Conservation (phyloP, 2,888 invertebrate species). For the Liopterus haemorrhoidalis region DNA sequence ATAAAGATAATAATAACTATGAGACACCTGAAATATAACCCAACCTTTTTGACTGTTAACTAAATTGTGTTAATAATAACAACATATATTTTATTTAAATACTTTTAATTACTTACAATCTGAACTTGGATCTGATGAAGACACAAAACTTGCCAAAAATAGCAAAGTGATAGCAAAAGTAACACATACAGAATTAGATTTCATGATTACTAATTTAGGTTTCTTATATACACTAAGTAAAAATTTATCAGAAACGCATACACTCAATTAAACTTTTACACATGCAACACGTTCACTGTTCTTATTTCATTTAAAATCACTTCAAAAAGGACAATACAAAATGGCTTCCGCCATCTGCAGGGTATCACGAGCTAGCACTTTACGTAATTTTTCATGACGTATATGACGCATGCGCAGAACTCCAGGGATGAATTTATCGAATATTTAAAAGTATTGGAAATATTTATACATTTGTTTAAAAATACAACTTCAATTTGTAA, state of each 20-base stretch:
- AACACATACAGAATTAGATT: slow-evolving; percentile 41
- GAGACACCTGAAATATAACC: too few relatives aligned
- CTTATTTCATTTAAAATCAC: slow-evolving; percentile 36
- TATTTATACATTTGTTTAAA: too few relatives aligned
- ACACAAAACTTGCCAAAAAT: slow-evolving; percentile 38
- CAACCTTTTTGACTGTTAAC: too few relatives aligned
- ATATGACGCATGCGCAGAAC: slow-evolving; percentile 32
- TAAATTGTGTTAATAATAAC: too few relatives aligned
- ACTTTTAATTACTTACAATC: too few relatives aligned
- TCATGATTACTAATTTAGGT: slow-evolving; percentile 37
- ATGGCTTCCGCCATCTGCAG: slow-evolving; percentile 40
- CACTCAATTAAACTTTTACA: slow-evolving; percentile 21
- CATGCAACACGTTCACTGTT: slow-evolving; percentile 36
- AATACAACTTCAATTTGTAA: too few relatives aligned
- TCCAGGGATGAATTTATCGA: too few relatives aligned
- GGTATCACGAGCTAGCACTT: slow-evolving; percentile 40
- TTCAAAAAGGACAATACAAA: slow-evolving; percentile 38
- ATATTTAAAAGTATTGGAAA: too few relatives aligned
- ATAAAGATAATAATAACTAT: too few relatives aligned
- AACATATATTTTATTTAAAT: too few relatives aligned
- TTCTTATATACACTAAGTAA: slow-evolving; percentile 30
- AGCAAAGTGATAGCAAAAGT: slow-evolving; percentile 37
- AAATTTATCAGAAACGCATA: slow-evolving; percentile 11
- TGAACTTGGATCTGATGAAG: too few relatives aligned
- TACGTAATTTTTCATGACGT: slow-evolving; percentile 38